These are phyloP conservation scores for Atta cephalotes DNA, from an alignment of 1,140 invertebrate genomes.

Conservation along the genomic window DNA sequence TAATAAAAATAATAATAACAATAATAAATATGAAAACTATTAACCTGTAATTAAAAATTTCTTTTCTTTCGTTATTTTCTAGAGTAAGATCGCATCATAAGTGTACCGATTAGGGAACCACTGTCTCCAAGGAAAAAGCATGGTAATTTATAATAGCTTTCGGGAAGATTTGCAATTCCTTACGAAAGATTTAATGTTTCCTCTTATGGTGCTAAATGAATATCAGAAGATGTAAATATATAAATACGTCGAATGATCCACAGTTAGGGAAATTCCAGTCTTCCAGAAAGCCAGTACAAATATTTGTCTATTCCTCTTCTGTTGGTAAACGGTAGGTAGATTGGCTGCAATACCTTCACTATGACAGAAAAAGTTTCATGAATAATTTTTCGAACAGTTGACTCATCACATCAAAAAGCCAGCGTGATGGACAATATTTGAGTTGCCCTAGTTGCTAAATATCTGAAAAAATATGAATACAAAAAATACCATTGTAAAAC, in stretches of 20 bases:
- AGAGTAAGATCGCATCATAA: not conserved
- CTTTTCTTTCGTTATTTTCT: not conserved
- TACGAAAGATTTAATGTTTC: not conserved
- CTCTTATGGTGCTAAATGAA: not conserved
- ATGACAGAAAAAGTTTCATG: too few species aligned
- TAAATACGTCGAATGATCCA: not conserved
- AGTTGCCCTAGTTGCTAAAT: too few species aligned
- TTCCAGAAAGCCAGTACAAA: not conserved
- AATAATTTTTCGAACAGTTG: too few species aligned
- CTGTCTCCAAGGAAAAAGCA: slow-evolving; percentile 1
- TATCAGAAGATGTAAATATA: not conserved
- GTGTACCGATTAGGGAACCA: not conserved
- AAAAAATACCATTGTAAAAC: too few species aligned
- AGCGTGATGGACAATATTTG: too few species aligned
- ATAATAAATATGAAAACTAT: not conserved
- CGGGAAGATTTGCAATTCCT: not conserved
- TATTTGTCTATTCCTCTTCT: too few species aligned
- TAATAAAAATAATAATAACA: not conserved
- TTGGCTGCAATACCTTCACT: too few species aligned
- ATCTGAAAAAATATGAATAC: too few species aligned
- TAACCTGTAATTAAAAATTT: slow-evolving; percentile 9
- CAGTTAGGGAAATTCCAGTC: not conserved
- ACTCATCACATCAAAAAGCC: too few species aligned
- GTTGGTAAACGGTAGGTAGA: too few species aligned
- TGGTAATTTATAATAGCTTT: not conserved